phyloP scores from a whole-genome alignment of 2,113 vertebrate species.

The Apteryx owenii region DNA sequence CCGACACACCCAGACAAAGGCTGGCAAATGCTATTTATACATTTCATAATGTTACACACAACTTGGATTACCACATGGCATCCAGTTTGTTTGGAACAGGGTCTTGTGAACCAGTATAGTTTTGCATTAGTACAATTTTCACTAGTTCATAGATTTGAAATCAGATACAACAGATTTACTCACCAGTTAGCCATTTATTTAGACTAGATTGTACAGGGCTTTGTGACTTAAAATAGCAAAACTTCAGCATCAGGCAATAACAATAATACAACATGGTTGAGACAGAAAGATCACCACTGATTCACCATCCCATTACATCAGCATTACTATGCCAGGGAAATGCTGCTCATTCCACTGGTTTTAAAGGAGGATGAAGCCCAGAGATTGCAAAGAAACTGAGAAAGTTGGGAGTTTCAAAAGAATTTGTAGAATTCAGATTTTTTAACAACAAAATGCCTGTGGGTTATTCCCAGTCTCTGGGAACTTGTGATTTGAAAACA shows the following conservation, averaged over 20 bases:
- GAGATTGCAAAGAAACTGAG: neutral
- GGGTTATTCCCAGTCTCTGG: neutral
- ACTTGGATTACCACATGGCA: neutral
- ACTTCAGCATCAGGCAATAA: neutral
- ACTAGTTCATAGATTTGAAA: neutral
- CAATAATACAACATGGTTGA: neutral
- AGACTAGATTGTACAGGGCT: neutral
- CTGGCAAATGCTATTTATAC: neutral
- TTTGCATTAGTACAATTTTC: neutral
- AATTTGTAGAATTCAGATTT: neutral
- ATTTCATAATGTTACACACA: neutral
- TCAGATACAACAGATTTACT: rapidly evolving
- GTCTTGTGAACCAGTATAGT: neutral
- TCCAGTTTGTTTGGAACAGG: neutral
- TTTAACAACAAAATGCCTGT: neutral
- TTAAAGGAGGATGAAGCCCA: neutral
- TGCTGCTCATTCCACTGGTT: conserved; percentile 9
- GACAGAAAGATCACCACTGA: conserved; percentile 7
- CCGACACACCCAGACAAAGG: neutral
- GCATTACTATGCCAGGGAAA: neutral
- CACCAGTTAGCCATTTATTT: neutral
- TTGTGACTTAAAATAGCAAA: neutral
- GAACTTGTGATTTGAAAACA: rapidly evolving
- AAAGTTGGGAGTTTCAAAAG: neutral
- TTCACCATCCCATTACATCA: conserved; percentile 24